phyloP scores from a whole-genome alignment of 92 coral and sea anemone genomes.

The Palythoa heliodiscus region DNA sequence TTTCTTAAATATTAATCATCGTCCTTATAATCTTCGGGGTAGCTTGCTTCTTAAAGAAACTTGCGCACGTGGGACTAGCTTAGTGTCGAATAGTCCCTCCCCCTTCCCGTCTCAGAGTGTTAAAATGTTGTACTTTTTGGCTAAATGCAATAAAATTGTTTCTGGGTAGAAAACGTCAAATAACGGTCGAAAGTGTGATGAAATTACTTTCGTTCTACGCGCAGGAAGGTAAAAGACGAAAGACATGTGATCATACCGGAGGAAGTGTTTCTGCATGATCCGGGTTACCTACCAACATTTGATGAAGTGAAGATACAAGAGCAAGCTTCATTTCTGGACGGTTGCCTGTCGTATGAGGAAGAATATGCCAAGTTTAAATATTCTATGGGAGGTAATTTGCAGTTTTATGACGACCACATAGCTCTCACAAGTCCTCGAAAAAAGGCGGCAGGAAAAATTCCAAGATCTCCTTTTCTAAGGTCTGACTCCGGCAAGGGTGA shows the following conservation, averaged over 20 bases:
- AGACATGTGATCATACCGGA: conserved; percentile 70
- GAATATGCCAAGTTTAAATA: conserved; percentile 77
- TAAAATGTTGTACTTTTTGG: no score
- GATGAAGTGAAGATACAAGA: conserved; percentile 78
- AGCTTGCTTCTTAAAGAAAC: no score
- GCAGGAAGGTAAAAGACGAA: conserved; percentile 46
- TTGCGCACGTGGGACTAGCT: no score
- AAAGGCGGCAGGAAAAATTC: conserved; percentile 43
- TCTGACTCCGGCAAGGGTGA: conserved; percentile 36
- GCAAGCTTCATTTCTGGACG: conserved; percentile 49
- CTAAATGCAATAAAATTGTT: no score
- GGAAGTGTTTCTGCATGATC: conserved; percentile 60
- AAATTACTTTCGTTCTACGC: background rate
- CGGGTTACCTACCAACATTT: conserved; percentile 67
- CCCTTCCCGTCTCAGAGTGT: no score
- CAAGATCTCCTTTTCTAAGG: conserved; percentile 34
- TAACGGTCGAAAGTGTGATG: no score
- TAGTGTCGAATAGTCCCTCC: no score
- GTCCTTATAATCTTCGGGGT: no score
- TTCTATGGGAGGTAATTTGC: conserved; percentile 96
- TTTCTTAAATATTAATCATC: no score
- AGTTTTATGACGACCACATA: conserved; percentile 87
- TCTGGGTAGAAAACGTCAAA: no score
- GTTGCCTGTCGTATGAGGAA: conserved; percentile 56
- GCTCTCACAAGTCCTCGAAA: conserved; percentile 76